Evolutionary conservation across 1,140 invertebrate species (phyloP).

Genomic region (Galleria mellonella): DNA sequence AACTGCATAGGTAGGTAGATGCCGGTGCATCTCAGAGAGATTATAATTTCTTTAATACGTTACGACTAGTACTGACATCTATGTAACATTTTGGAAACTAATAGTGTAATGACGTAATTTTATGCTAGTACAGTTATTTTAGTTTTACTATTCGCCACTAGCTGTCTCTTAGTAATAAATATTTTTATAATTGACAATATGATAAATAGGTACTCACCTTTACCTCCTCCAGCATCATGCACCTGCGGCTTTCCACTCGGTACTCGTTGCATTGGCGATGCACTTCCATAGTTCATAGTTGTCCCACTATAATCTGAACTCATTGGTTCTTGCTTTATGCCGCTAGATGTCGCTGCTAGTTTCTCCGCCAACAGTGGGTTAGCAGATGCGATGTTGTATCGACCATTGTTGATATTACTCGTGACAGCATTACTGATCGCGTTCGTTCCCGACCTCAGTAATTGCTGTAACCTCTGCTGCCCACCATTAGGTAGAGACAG

Average conservation of each 20-base stretch:
- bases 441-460: constrained; percentile 56
- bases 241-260: constrained; percentile 68
- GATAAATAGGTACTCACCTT: constrained; percentile 56
- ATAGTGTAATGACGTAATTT: neutral
- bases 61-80: constrained; percentile 31
- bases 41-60: constrained; percentile 3
- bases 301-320: constrained; percentile 67
- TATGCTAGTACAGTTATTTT: neutral
- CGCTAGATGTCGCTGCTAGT: constrained; percentile 74
- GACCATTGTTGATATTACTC: constrained; percentile 76
- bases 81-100: neutral
- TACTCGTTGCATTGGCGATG: constrained; percentile 69
- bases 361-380: constrained; percentile 86
- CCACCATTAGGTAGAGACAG: constrained; percentile 48
- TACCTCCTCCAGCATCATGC: constrained; percentile 68
- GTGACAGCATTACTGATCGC: constrained; percentile 65
- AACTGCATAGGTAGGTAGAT: constrained; percentile 32
- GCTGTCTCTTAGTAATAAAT: constrained; percentile 21
- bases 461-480: constrained; percentile 62
- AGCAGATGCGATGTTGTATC: constrained; percentile 86
- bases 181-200: constrained; percentile 18
- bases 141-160: constrained; percentile 25
- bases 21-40: constrained; percentile 14
- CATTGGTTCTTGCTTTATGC: constrained; percentile 72
- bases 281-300: constrained; percentile 68